Conservation (phyloP, 1,140 invertebrate genomes). For the Bombus balteatus region DNA sequence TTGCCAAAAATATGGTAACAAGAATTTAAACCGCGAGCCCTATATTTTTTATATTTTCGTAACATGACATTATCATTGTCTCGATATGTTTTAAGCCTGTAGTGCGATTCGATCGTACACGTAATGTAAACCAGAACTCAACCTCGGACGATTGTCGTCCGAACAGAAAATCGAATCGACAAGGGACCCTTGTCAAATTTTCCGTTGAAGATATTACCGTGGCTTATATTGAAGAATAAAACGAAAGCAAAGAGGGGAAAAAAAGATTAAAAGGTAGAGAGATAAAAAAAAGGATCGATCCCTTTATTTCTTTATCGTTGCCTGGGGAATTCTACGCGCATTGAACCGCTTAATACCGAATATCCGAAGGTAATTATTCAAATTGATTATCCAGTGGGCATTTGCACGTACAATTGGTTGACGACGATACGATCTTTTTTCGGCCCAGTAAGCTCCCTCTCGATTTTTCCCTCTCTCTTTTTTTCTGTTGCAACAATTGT, state of each 20-base stretch:
- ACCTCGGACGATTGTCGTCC: constrained; percentile 10
- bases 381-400: constrained; percentile 52
- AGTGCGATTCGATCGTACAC: background rate
- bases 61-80: background rate
- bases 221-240: constrained; percentile 4
- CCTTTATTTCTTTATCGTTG: constrained; percentile 62
- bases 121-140: background rate
- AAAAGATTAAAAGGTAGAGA: background rate
- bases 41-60: background rate
- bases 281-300: constrained; percentile 12
- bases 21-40: background rate
- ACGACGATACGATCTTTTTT: constrained; percentile 35
- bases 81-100: background rate
- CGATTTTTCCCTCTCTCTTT: background rate
- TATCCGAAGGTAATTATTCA: constrained; percentile 64
- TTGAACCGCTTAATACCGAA: constrained; percentile 52
- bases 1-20: background rate
- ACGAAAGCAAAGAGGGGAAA: background rate
- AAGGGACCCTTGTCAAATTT: constrained; percentile 22
- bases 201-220: constrained; percentile 19
- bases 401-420: constrained; percentile 46
- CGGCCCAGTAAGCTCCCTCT: constrained; percentile 1
- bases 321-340: constrained; percentile 51
- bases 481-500: background rate
- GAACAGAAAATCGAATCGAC: constrained; percentile 20